These are phyloP conservation scores for Morelia viridis DNA, from an alignment of 2,797 vertebrate genomes.

Conservation along the genomic window DNA sequence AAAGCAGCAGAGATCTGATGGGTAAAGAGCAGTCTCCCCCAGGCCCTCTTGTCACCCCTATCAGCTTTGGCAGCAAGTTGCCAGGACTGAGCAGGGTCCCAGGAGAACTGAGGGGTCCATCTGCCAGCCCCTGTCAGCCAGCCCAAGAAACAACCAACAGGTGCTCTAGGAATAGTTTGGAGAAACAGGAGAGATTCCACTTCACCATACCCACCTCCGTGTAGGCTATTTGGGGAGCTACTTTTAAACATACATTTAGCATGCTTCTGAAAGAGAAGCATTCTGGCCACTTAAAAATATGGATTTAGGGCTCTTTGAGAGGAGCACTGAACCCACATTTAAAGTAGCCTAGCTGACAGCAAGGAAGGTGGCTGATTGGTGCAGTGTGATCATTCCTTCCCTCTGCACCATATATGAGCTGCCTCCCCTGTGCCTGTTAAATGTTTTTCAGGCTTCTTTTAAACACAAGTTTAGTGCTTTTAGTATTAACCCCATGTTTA, in stretches of 20 bases:
- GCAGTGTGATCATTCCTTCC: not conserved
- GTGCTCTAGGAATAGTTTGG: not conserved
- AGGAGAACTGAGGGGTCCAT: not conserved
- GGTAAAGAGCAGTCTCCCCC: not conserved
- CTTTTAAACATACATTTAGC: not conserved
- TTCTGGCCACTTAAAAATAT: not conserved
- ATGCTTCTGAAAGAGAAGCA: not conserved
- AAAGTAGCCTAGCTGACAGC: not conserved
- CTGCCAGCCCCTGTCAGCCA: not conserved
- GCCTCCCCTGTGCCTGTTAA: not conserved
- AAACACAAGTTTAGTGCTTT: not conserved
- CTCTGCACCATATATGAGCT: not conserved
- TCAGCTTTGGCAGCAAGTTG: not conserved
- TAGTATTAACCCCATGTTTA: not conserved
- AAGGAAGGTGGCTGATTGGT: not conserved
- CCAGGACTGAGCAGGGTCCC: not conserved
- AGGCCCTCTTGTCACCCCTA: not conserved
- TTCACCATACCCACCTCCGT: not conserved
- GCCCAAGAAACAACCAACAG: not conserved
- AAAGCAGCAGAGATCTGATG: not conserved
- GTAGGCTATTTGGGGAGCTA: not conserved
- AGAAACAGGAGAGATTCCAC: not conserved
- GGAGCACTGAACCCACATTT: not conserved
- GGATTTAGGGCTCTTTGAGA: not conserved
- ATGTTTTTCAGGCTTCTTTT: not conserved